Conservation (phyloP, 2,797 vertebrate species). For the Cetoscarus ocellatus region DNA sequence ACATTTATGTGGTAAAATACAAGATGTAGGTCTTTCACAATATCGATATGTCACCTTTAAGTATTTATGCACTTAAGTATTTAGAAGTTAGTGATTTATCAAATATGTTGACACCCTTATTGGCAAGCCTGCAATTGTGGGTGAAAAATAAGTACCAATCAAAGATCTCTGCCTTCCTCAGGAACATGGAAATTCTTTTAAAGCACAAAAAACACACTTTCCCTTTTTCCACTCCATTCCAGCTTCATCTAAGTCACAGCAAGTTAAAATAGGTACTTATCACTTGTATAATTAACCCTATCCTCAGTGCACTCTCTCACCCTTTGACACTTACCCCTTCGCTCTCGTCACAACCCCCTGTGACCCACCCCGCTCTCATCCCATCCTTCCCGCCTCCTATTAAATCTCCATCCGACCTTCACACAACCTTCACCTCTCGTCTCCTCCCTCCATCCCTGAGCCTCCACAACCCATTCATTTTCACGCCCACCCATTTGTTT, state of each 20-base stretch:
- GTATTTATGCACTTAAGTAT: too few species aligned
- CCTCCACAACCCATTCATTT: not conserved
- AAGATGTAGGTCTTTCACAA: too few species aligned
- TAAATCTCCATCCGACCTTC: conserved; percentile 52
- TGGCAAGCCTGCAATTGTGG: too few species aligned
- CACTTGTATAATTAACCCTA: conserved; percentile 12
- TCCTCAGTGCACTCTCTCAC: conserved; percentile 3
- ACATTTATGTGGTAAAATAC: too few species aligned
- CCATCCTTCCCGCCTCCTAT: conserved; percentile 30
- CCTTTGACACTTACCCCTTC: not conserved
- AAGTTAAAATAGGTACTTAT: not conserved
- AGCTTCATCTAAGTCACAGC: not conserved
- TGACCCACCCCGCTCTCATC: conserved; percentile 28
- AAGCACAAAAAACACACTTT: too few species aligned
- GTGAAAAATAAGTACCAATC: too few species aligned
- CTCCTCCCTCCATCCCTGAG: conserved; percentile 13
- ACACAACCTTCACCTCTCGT: conserved; percentile 55
- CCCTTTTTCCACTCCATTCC: too few species aligned
- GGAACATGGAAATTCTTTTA: too few species aligned
- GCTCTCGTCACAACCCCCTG: not conserved
- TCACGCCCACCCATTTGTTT: conserved; percentile 11
- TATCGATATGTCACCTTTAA: too few species aligned
- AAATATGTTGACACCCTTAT: too few species aligned
- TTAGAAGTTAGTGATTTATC: too few species aligned
- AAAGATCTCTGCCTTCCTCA: too few species aligned